Conservation (phyloP, 2,888 invertebrate genomes). For the Lepidochrysops patricia region DNA sequence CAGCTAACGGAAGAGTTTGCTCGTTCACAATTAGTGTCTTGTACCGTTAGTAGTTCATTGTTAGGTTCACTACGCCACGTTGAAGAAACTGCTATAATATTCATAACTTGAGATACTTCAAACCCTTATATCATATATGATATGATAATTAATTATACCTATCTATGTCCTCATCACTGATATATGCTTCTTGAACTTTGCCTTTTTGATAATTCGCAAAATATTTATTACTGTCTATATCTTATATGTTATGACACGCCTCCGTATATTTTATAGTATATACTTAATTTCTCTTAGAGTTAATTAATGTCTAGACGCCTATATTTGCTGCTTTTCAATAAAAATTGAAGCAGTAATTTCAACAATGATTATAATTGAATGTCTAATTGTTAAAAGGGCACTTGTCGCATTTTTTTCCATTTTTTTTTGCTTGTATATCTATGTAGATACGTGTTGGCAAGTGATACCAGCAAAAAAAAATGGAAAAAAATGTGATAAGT, state of each 20-base stretch:
- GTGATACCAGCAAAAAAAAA: too few species aligned
- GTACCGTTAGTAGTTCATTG: constrained; percentile 66
- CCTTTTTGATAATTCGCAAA: constrained; percentile 2
- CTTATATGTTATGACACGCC: background rate
- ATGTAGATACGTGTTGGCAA: too few species aligned
- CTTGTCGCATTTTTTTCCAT: too few species aligned
- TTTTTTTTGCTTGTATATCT: too few species aligned
- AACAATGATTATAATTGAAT: too few species aligned
- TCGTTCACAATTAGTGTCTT: constrained; percentile 62
- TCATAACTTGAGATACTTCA: background rate
- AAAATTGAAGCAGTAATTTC: too few species aligned
- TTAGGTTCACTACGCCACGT: constrained; percentile 49
- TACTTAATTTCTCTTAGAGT: background rate
- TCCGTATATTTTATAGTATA: background rate
- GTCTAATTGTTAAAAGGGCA: too few species aligned
- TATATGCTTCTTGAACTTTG: constrained; percentile 4
- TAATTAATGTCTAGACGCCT: background rate
- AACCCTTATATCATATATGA: too few species aligned
- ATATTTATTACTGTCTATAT: background rate
- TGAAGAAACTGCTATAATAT: constrained; percentile 12
- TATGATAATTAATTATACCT: background rate
- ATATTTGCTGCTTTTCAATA: too few species aligned
- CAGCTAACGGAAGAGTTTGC: constrained; percentile 58
- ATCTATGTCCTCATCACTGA: background rate
- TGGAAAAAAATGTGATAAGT: too few species aligned